A percentile compares a stretch with the other conserved stretches of the same genome.
These are phyloP conservation scores for Trididemnum clinides DNA, from an alignment of 23 tunicate species.

Conservation along the genomic window DNA sequence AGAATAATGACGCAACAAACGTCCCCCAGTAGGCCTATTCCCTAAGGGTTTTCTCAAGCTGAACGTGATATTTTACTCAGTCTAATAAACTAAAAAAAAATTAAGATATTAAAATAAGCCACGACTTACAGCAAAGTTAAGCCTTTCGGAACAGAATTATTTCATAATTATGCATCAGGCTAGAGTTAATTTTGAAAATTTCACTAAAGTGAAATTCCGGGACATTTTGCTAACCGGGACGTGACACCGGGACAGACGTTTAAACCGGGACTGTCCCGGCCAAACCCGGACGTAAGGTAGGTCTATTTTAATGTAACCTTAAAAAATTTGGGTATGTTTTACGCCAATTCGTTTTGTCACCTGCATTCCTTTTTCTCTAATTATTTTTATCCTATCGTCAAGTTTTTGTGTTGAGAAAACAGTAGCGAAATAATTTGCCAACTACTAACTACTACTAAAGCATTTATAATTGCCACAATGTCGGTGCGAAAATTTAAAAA, in stretches of 20 bases:
- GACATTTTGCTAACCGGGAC: neutral
- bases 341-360: no score
- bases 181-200: no score
- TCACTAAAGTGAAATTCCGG: neutral
- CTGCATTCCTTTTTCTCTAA: no score
- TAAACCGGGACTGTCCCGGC: neutral
- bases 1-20: constrained; percentile 20
- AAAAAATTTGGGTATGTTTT: no score
- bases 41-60: constrained; percentile 10
- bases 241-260: neutral
- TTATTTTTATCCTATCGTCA: no score
- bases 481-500: no score
- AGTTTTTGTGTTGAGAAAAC: no score
- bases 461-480: no score
- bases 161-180: constrained; percentile 13
- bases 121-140: constrained; percentile 1
- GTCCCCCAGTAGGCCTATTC: constrained; percentile 8
- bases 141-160: constrained; percentile 15
- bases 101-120: constrained; percentile 18
- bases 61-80: constrained; percentile 7
- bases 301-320: no score
- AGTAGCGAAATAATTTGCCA: no score
- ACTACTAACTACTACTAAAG: no score
- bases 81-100: constrained; percentile 7
- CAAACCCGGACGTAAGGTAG: neutral